These are phyloP conservation scores for Bolinopsis microptera DNA, from an alignment of 37 sponge, comb jelly and placozoan species.

Conservation along the genomic window DNA sequence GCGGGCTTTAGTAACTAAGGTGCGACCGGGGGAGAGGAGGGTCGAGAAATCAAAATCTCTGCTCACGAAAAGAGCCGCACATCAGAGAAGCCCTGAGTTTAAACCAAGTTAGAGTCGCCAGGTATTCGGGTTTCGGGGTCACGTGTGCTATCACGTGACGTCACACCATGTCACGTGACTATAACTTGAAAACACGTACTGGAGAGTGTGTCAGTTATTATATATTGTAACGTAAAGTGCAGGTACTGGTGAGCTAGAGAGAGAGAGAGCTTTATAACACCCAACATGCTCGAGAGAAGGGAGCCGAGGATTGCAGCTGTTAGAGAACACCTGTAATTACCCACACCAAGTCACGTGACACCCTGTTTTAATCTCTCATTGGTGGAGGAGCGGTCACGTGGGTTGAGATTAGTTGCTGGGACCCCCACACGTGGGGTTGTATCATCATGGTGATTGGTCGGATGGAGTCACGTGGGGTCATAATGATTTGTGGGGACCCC, in stretches of 20 bases:
- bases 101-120: background rate
- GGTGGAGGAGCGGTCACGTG: background rate
- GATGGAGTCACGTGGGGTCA: background rate
- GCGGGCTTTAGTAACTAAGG: background rate
- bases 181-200: background rate
- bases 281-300: background rate
- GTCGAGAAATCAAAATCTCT: background rate
- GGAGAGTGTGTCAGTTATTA: background rate
- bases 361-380: background rate
- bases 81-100: background rate
- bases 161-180: background rate
- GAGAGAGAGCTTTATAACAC: background rate
- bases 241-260: background rate
- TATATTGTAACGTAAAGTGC: background rate
- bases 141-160: background rate
- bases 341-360: background rate
- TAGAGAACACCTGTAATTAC: background rate
- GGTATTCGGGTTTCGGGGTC: background rate
- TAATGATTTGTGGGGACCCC: background rate
- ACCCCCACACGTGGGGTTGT: background rate
- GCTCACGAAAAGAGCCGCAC: background rate
- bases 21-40: background rate
- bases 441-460: background rate
- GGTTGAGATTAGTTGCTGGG: background rate
- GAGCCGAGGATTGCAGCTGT: background rate